These are phyloP conservation scores for Torymus tubicola DNA, from an alignment of 2,888 invertebrate species.

Conservation along the genomic window DNA sequence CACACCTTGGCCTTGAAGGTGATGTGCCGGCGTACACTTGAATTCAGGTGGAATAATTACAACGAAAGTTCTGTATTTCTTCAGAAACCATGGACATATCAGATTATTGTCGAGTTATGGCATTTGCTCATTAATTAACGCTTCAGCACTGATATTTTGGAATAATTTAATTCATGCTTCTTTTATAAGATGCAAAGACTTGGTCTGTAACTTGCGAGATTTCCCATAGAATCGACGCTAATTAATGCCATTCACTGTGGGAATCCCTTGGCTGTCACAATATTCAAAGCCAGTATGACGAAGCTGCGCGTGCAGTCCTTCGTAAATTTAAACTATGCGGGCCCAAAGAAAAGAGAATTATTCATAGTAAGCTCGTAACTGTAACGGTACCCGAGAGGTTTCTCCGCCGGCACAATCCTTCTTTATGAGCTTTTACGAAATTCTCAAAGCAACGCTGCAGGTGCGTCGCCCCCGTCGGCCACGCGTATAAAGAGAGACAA, in stretches of 20 bases:
- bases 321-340: conserved; percentile 23
- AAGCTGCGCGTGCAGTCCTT: conserved; percentile 5
- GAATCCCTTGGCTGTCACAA: neutral
- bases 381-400: conserved; percentile 32
- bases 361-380: conserved; percentile 24
- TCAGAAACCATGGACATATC: no score
- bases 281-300: no score
- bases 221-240: neutral
- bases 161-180: no score
- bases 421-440: conserved; percentile 41
- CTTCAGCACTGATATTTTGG: no score
- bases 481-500: conserved; percentile 4
- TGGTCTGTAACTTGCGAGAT: neutral
- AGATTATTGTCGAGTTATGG: no score
- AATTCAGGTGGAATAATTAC: no score
- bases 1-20: neutral
- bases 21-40: no score
- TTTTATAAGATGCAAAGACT: neutral
- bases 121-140: no score
- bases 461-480: conserved; percentile 11
- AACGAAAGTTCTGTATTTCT: no score
- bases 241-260: neutral
- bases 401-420: conserved; percentile 20
- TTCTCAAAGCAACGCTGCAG: conserved; percentile 26
- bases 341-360: conserved; percentile 17